phyloP scores from a whole-genome alignment of 2,113 vertebrate species.

The Atherinomorus stipes region DNA sequence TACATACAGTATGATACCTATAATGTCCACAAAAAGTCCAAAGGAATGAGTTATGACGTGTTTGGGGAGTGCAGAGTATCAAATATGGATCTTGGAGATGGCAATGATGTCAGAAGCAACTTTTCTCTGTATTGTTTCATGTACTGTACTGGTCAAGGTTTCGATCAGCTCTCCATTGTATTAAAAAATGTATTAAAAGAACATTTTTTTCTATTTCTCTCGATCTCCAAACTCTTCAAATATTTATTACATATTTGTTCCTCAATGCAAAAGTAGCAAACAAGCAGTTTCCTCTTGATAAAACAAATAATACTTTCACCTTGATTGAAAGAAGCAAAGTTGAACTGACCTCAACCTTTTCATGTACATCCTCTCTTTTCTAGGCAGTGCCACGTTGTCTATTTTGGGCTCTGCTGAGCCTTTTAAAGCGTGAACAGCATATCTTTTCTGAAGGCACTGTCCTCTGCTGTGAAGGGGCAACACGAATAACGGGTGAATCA shows the following conservation, averaged over 20 bases:
- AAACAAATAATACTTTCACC: constrained; percentile 7
- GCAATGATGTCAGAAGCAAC: not conserved
- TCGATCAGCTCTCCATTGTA: not conserved
- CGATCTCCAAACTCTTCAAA: constrained; percentile 19
- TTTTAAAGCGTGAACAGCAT: constrained; percentile 53
- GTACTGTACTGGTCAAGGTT: not conserved
- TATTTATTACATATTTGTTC: constrained; percentile 1
- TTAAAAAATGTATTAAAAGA: constrained; percentile 16
- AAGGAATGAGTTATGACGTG: constrained; percentile 7
- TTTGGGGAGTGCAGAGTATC: constrained; percentile 20
- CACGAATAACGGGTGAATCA: constrained; percentile 55
- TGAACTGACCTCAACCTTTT: constrained; percentile 48
- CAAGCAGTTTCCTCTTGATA: not conserved
- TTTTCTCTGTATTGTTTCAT: constrained; percentile 8
- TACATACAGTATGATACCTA: constrained; percentile 51
- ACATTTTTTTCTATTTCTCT: not conserved
- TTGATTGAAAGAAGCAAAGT: constrained; percentile 28
- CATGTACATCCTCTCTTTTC: constrained; percentile 12
- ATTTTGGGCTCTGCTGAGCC: constrained; percentile 51
- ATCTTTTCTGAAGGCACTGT: constrained; percentile 62
- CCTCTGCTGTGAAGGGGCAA: constrained; percentile 41
- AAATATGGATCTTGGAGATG: constrained; percentile 1
- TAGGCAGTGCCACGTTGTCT: constrained; percentile 32
- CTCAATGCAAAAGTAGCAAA: constrained; percentile 5
- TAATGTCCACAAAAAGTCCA: constrained; percentile 25